These are phyloP conservation scores for Oreochromis mossambicus DNA, from an alignment of 2,797 vertebrate species.

Conservation along the genomic window DNA sequence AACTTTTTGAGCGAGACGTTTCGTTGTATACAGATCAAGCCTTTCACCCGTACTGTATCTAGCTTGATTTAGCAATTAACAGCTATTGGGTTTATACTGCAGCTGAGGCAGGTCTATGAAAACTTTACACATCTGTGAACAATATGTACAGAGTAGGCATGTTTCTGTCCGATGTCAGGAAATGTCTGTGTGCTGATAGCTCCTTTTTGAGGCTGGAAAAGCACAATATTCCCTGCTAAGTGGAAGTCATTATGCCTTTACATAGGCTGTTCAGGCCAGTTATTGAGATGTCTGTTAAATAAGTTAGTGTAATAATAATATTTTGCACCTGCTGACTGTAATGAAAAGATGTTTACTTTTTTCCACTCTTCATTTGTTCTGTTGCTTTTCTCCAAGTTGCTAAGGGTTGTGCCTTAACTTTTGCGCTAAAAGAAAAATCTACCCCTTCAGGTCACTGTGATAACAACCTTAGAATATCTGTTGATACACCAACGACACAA, in stretches of 20 bases:
- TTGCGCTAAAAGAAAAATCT: slow-evolving; percentile 1
- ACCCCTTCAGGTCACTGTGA: slow-evolving; percentile 7
- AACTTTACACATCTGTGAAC: slow-evolving; percentile 65
- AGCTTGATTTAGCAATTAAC: slow-evolving; percentile 58
- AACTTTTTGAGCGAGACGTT: slow-evolving; percentile 22
- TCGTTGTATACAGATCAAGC: slow-evolving; percentile 6
- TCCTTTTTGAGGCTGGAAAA: slow-evolving; percentile 45
- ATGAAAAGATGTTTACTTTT: neutral
- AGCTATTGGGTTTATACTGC: slow-evolving; percentile 51
- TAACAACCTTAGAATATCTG: slow-evolving; percentile 10
- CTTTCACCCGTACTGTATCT: slow-evolving; percentile 18
- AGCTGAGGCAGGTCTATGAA: slow-evolving; percentile 14
- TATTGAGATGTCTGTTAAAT: slow-evolving; percentile 19
- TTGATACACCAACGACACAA: neutral
- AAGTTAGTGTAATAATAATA: slow-evolving; percentile 13
- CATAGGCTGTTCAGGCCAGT: neutral
- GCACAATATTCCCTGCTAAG: slow-evolving; percentile 11
- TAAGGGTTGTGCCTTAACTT: neutral
- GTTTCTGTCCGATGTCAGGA: slow-evolving; percentile 40
- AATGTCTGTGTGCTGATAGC: slow-evolving; percentile 46
- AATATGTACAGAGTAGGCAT: slow-evolving; percentile 54
- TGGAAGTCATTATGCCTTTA: slow-evolving; percentile 43
- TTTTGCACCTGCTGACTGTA: slow-evolving; percentile 38
- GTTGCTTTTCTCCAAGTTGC: neutral
- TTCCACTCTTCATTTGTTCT: neutral